phyloP scores from a whole-genome alignment of 2,888 invertebrate species.

The Neria commutata region DNA sequence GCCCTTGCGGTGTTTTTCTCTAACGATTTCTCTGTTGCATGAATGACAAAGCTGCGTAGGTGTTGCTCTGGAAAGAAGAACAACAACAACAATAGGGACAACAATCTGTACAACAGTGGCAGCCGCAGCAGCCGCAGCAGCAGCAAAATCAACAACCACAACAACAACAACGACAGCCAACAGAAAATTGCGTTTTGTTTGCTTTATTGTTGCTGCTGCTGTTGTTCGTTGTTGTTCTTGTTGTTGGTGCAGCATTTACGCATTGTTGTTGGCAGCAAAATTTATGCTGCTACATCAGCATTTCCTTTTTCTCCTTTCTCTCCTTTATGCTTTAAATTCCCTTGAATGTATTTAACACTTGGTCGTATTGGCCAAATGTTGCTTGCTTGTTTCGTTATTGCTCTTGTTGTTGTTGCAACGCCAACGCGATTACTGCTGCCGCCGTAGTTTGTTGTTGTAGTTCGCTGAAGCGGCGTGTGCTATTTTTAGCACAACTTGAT shows the following conservation, averaged over 20 bases:
- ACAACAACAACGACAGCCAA: not conserved
- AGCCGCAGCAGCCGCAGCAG: constrained; percentile 11
- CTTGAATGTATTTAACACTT: too few species aligned
- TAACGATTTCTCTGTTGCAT: too few species aligned
- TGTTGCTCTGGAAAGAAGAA: not conserved
- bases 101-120: not conserved
- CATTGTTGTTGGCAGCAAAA: too few species aligned
- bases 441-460: not conserved
- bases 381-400: not conserved
- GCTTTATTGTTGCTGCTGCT: not conserved
- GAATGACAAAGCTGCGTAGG: constrained; percentile 2
- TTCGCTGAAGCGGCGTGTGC: not conserved
- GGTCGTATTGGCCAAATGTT: too few species aligned
- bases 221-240: not conserved
- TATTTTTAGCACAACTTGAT: constrained; percentile 1
- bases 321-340: too few species aligned
- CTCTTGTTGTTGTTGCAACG: not conserved
- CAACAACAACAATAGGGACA: not conserved
- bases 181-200: constrained; percentile 6
- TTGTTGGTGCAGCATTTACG: too few species aligned
- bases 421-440: not conserved
- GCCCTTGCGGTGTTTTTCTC: not conserved
- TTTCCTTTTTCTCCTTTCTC: too few species aligned
- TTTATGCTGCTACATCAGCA: too few species aligned
- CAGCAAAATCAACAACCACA: not conserved